Base-by-base conservation (phyloP, 2,797 vertebrate genomes). In the Limosa lapponica region DNA sequence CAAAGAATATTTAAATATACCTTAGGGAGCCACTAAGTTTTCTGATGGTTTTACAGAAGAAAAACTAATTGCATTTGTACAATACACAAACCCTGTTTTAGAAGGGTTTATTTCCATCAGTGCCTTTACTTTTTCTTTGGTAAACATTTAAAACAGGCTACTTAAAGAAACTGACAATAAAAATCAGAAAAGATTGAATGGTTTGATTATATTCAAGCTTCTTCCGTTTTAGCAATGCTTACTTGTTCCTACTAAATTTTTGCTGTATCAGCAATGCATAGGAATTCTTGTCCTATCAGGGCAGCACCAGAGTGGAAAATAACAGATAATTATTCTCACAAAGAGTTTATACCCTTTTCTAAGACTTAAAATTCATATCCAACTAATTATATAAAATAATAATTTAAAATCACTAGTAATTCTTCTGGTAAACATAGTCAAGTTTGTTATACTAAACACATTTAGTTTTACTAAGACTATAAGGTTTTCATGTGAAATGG, bases 1-100 rank as follows among this genome's bases (percentile, higher is more conserved):
- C 94, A 97, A 95, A 97, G 80, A 80, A 89, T 94, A 90, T 95
- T 95, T 95, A 95, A 95, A 94, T 52, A 81, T 49, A 89, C 91
- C 43, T 93, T 79, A 72, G 93, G 87, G 94, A 96, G 65, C n/a
- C 36, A 74, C 62, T 95, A 85, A 71, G 32, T 87, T 96, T 94
- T 93, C 77, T 88, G 52, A 87, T 86, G 48, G 30, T 87, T 95
- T 92, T 91, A 89, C 52, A 85, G 87, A 93, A 92, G 61, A 43
- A 93, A 95, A 93, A 94, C 66, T 94, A 96, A 89, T 88, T 95
- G 61, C 75, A 75, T 87, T 51, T 93, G 75, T 70, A 90, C 43
- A 67, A 81, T 75, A 59, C 78, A 88, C 28, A 54, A 54, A 32
- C 11, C 80, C 27, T 82, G 18, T 64, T 95, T 80, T 52, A 32